Evolutionary conservation across 2,113 vertebrate genomes (phyloP).

Genomic region (Mystacornis crossleyi): DNA sequence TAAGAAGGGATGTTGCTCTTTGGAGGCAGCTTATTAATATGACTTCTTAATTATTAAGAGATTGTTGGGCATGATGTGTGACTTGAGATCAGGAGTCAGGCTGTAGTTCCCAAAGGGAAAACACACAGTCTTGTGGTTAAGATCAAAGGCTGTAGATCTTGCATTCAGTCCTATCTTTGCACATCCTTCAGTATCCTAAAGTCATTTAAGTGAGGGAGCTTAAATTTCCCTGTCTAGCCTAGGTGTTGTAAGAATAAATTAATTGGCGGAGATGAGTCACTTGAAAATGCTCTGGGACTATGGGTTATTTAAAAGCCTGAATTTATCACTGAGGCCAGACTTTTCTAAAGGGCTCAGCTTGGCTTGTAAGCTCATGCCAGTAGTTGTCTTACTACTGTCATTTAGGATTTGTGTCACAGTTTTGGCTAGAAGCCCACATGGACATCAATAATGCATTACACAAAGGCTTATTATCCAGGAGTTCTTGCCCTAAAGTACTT

Average conservation of each 20-base stretch:
- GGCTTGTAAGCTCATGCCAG: constrained; percentile 29
- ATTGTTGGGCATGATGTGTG: not conserved
- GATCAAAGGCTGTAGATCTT: not conserved
- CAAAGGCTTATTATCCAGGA: constrained; percentile 1
- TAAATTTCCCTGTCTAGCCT: constrained; percentile 11
- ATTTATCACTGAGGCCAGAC: constrained; percentile 27
- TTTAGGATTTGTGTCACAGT: constrained; percentile 46
- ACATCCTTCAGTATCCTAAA: not conserved
- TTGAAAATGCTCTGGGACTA: not conserved
- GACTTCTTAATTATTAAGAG: not conserved
- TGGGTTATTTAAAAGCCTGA: constrained; percentile 20
- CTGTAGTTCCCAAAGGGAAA: not conserved
- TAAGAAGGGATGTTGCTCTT: not conserved
- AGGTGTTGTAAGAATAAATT: constrained; percentile 51
- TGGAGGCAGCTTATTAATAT: not conserved
- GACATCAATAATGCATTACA: constrained; percentile 5
- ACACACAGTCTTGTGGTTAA: not conserved
- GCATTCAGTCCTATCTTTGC: not conserved
- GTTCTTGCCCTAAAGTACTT: constrained; percentile 2
- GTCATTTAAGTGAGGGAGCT: not conserved
- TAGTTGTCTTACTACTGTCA: constrained; percentile 15
- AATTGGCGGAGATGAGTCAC: constrained; percentile 6
- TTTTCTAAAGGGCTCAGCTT: constrained; percentile 31
- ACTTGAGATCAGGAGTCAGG: not conserved
- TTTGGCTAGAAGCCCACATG: not conserved